Conservation (phyloP, 2,113 vertebrate species). For the Naja naja region DNA sequence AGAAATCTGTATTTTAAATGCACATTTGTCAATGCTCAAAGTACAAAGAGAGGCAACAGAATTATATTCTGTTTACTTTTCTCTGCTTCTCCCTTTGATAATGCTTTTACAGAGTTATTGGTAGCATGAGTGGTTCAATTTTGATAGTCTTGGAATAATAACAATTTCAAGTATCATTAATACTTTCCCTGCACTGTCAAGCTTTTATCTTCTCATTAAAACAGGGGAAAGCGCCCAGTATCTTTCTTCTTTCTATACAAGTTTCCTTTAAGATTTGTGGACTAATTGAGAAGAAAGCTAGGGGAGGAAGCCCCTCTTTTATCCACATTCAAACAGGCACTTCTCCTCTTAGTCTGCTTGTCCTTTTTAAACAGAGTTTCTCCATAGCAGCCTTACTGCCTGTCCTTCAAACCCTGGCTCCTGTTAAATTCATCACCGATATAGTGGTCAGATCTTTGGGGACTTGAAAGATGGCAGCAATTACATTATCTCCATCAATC, state of each 20-base stretch:
- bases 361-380: neutral
- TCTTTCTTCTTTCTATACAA: neutral
- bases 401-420: constrained; percentile 31
- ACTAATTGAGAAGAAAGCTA: neutral
- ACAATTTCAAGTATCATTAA: no score
- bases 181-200: neutral
- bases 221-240: neutral
- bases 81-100: neutral
- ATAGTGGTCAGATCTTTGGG: constrained; percentile 38
- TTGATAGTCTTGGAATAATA: neutral
- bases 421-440: constrained; percentile 44
- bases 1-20: neutral
- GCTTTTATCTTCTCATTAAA: neutral
- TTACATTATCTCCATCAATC: constrained; percentile 62
- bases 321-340: neutral
- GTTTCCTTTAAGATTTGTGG: neutral
- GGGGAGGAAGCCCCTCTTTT: fast-evolving
- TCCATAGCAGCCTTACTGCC: neutral
- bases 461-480: constrained; percentile 42
- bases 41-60: neutral
- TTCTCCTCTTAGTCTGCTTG: neutral
- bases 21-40: neutral
- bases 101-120: neutral
- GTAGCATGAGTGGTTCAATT: neutral
- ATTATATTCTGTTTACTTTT: neutral